Percentiles rank a stretch among this genome's conserved stretches.
Evolutionary conservation across 2,888 invertebrate species (phyloP).

Genomic region (Hemistola chrysoprasaria): DNA sequence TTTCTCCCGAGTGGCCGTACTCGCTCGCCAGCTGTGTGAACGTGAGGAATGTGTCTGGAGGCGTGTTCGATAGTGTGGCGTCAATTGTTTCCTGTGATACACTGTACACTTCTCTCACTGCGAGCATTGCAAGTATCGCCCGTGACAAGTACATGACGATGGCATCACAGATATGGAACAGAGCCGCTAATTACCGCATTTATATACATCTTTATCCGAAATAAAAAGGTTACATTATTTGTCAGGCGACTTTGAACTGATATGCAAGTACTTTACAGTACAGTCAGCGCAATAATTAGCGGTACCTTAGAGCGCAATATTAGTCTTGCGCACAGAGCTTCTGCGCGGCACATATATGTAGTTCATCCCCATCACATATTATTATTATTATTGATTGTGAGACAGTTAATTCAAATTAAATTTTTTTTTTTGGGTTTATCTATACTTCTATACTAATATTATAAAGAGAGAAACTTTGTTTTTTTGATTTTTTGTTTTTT

Average conservation of each 20-base stretch:
- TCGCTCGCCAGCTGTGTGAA: conserved; percentile 30
- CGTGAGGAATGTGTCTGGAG: conserved; percentile 20
- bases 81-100: background rate
- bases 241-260: conserved; percentile 10
- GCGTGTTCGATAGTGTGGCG: conserved; percentile 9
- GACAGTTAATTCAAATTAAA: too few species aligned
- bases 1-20: conserved; percentile 27
- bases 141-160: conserved; percentile 1
- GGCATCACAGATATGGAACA: too few species aligned
- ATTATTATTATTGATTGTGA: too few species aligned
- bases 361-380: too few species aligned
- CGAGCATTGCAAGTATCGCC: background rate
- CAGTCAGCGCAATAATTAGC: too few species aligned
- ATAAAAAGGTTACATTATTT: conserved; percentile 4
- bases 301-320: too few species aligned
- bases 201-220: conserved; percentile 17
- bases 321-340: too few species aligned
- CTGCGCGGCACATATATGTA: too few species aligned
- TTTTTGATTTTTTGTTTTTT: too few species aligned
- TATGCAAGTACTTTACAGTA: conserved; percentile 5
- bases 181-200: background rate
- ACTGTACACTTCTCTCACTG: background rate
- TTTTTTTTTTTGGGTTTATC: too few species aligned
- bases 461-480: too few species aligned
- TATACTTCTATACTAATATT: too few species aligned